These are phyloP conservation scores for Heteropelma amictum DNA, from an alignment of 2,888 invertebrate genomes.

Conservation along the genomic window DNA sequence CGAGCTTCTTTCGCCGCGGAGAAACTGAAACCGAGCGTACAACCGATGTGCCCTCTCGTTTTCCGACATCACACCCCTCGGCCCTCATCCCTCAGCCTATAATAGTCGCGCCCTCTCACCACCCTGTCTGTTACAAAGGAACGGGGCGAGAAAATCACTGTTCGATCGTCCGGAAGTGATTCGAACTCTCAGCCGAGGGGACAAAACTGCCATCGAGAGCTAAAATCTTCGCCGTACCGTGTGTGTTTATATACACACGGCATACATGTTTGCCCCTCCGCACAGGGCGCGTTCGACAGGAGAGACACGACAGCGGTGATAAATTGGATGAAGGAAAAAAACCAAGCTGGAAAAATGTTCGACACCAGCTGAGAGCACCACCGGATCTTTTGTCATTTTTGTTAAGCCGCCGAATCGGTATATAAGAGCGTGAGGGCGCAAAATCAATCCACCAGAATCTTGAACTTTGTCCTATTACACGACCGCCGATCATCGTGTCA, in stretches of 20 bases:
- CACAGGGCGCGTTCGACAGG: not conserved
- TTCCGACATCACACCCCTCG: conserved; percentile 42
- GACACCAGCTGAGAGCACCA: conserved; percentile 31
- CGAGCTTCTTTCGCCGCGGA: too few relatives aligned
- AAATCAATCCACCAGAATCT: not conserved
- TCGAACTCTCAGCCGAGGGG: conserved; percentile 60
- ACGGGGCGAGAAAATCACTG: conserved; percentile 62
- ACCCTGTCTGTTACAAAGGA: conserved; percentile 44
- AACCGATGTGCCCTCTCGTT: conserved; percentile 11
- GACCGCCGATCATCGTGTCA: too few relatives aligned
- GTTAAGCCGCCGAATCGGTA: conserved; percentile 37
- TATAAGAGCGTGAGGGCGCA: conserved; percentile 1
- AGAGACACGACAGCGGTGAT: conserved; percentile 58
- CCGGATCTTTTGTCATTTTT: conserved; percentile 41
- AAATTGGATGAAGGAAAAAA: conserved; percentile 48
- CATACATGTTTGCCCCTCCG: not conserved
- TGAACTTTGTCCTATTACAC: too few relatives aligned
- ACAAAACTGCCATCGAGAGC: conserved; percentile 53
- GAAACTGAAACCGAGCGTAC: not conserved
- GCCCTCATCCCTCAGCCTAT: too few relatives aligned
- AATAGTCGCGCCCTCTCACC: conserved; percentile 28
- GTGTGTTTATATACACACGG: conserved; percentile 9
- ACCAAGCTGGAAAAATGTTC: conserved; percentile 29
- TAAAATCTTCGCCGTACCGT: conserved; percentile 33
- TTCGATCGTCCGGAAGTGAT: conserved; percentile 70